These are phyloP conservation scores for Vombatus ursinus DNA, from an alignment of 2,113 vertebrate genomes.

Conservation along the genomic window DNA sequence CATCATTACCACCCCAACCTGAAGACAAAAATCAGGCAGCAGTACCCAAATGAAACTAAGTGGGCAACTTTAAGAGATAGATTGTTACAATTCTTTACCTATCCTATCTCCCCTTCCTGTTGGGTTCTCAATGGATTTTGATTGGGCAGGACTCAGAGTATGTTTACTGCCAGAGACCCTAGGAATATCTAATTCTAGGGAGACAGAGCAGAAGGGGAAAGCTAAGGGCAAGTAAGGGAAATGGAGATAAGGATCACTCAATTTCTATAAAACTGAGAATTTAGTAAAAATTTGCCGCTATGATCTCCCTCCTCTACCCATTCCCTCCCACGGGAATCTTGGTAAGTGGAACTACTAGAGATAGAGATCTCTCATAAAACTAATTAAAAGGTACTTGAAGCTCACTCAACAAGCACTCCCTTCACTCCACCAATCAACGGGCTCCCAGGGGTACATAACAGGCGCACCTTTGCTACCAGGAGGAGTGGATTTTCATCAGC, in stretches of 20 bases:
- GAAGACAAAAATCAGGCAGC: background rate
- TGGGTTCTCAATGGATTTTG: background rate
- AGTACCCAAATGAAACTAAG: background rate
- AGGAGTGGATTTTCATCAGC: background rate
- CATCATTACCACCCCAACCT: background rate
- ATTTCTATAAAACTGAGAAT: background rate
- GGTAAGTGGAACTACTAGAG: background rate
- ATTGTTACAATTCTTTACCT: background rate
- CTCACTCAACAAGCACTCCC: background rate
- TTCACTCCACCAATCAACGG: background rate
- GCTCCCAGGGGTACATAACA: background rate
- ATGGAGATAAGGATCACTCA: background rate
- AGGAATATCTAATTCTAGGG: background rate
- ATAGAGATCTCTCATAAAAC: conserved; percentile 35
- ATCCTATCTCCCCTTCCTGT: background rate
- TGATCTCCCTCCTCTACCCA: background rate
- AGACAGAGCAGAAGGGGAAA: background rate
- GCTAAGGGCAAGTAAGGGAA: background rate
- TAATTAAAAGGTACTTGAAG: conserved; percentile 46
- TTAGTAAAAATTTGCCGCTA: background rate
- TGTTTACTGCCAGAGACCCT: background rate
- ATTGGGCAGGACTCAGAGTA: background rate
- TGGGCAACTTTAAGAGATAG: background rate
- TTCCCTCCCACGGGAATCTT: background rate
- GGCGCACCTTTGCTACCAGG: background rate